Base-by-base conservation (phyloP, 2,888 invertebrate species). In the Himalopsyche kuldschensis region DNA sequence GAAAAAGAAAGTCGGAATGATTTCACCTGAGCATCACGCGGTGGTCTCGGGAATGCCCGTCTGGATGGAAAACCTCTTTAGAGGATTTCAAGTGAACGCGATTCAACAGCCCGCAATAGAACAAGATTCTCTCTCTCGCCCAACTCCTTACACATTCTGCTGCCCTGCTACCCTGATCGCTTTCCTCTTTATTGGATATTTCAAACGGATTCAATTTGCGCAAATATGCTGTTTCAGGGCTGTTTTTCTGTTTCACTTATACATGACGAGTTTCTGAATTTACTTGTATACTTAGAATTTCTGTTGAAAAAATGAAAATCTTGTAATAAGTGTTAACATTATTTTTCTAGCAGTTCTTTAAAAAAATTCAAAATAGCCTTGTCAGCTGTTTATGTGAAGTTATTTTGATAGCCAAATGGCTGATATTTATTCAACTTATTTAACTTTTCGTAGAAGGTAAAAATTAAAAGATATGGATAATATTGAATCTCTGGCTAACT, bases 121-220 rank as follows among this genome's bases (percentile, higher is more conserved):
- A 82, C 79, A 84, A 82, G 84, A 84, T 82, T 80, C 75, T 31
- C 20, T 79, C 48, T 48, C 78, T 24, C 78, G 27, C 20, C 46
- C 10, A 20, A 10, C 32, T 63, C 69, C 78, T 75, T 78, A 78
- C 84, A 78, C 81, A 81, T 78, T 69, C 81, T 32, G 55, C 24
- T 55, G 55, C 31, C 35, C 55, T 69, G n/a, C 63, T 32, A 41
- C 80, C 63, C 41, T 63, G 20, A 80, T 55, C 79, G 32, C 27
- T 80, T 80, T 69, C 69, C 69, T 32, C 77, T 55, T 78, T 84
- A 83, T 83, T 83, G 84, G 82, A 84, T 81, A 82, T 82, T 82
- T 84, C 82, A 82, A 81, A 84, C 78, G 83, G 84, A 84, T 84
- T 84, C 84, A 55, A 84, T 83, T 84, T 80, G 82, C 76, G 76